Evolutionary conservation across 2,797 vertebrate species (phyloP).

Genomic region (Bufotes viridis): DNA sequence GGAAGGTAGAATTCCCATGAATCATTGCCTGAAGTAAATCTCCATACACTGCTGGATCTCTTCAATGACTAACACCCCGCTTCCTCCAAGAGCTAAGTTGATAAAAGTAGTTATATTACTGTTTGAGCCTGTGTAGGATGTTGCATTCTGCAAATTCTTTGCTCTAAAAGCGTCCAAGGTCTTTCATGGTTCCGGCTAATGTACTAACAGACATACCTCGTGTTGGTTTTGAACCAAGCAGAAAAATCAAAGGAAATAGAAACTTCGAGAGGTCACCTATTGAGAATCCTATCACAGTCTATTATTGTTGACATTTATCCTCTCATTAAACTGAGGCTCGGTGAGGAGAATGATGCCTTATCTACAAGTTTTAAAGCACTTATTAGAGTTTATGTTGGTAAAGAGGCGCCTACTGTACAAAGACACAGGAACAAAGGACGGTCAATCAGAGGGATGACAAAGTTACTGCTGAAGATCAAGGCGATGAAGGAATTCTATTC

Average conservation of each 20-base stretch:
- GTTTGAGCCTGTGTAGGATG: background rate
- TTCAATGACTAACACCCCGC: no score
- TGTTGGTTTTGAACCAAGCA: background rate
- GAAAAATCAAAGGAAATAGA: constrained; percentile 7
- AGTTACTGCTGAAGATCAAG: background rate
- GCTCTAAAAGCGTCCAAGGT: constrained; percentile 1
- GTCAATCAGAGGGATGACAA: background rate
- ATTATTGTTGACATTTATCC: background rate
- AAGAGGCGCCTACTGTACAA: background rate
- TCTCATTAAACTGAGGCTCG: background rate
- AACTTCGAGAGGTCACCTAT: background rate
- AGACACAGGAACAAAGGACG: background rate
- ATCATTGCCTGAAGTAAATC: no score
- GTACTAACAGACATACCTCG: background rate
- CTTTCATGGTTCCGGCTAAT: background rate
- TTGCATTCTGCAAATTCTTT: background rate
- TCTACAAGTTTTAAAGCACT: background rate
- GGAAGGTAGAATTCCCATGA: no score
- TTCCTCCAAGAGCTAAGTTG: no score
- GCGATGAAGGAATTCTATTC: background rate
- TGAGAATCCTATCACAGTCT: background rate
- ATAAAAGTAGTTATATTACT: no score
- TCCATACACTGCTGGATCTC: no score
- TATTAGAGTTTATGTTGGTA: background rate
- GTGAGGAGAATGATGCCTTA: background rate